Conservation (phyloP, 2,113 vertebrate genomes). For the Petromus typicus region DNA sequence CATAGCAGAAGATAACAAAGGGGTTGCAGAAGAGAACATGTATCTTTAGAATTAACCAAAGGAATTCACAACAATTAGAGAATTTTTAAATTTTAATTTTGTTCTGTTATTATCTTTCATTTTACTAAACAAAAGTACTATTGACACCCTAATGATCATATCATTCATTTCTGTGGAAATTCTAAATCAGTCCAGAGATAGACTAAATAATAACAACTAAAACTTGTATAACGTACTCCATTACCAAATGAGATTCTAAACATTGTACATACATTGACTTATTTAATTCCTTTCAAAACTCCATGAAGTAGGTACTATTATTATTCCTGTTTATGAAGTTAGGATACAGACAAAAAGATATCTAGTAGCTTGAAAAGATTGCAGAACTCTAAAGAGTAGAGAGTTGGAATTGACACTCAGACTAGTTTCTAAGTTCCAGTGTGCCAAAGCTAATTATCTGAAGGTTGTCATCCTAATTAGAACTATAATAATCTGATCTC, state of each 20-base stretch:
- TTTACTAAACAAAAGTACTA: slow-evolving; percentile 27
- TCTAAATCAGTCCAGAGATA: slow-evolving; percentile 17
- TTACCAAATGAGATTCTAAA: slow-evolving; percentile 5
- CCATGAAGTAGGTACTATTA: neutral
- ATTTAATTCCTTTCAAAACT: slow-evolving; percentile 1
- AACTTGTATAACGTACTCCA: neutral
- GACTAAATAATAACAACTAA: slow-evolving; percentile 31
- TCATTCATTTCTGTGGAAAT: slow-evolving; percentile 40
- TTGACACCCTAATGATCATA: neutral
- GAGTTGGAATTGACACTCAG: slow-evolving; percentile 21
- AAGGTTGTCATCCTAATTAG: neutral
- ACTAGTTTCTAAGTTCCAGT: neutral
- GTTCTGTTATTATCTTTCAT: slow-evolving; percentile 18
- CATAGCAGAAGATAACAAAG: neutral
- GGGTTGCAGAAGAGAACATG: neutral
- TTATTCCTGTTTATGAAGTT: slow-evolving; percentile 24
- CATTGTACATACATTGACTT: neutral
- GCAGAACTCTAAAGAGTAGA: neutral
- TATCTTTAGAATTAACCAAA: neutral
- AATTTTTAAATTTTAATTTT: slow-evolving; percentile 39
- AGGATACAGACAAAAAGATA: neutral
- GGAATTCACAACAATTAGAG: neutral
- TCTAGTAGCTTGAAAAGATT: slow-evolving; percentile 16
- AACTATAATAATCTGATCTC: neutral
- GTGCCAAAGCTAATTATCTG: neutral